A percentile compares a stretch with the other conserved stretches of the same genome.
Conservation (phyloP, 2,797 vertebrate species). For the Sebastiscus albofasciatus region DNA sequence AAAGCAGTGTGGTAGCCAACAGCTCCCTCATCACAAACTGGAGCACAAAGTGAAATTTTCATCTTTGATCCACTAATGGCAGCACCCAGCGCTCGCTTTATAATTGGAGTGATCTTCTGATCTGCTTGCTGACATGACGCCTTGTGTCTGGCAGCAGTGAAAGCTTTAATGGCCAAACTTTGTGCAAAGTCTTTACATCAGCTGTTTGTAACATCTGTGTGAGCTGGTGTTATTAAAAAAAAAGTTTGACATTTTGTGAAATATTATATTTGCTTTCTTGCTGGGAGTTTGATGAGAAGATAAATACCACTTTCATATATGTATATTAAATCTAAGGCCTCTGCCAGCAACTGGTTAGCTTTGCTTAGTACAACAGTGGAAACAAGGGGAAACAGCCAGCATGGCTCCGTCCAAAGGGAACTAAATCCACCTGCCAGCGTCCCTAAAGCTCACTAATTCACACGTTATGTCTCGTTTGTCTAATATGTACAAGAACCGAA, state of each 20-base stretch:
- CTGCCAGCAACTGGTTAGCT: too few relatives aligned
- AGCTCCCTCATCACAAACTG: conserved; percentile 9
- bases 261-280: neutral
- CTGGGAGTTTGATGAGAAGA: neutral
- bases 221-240: neutral
- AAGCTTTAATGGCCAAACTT: neutral
- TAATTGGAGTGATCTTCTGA: conserved; percentile 11
- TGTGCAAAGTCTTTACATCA: neutral
- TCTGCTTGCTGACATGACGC: neutral
- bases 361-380: too few relatives aligned
- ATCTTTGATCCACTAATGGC: neutral
- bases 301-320: neutral
- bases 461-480: neutral
- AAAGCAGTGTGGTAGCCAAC: neutral
- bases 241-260: neutral
- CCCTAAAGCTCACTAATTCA: neutral
- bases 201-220: neutral
- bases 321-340: neutral
- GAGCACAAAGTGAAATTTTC: neutral
- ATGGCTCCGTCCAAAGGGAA: too few relatives aligned
- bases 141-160: neutral
- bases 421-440: too few relatives aligned
- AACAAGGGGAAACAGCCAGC: too few relatives aligned
- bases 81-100: neutral
- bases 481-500: too few relatives aligned